Base-by-base conservation (phyloP, 2,888 invertebrate genomes). In the Pheosia tremula region DNA sequence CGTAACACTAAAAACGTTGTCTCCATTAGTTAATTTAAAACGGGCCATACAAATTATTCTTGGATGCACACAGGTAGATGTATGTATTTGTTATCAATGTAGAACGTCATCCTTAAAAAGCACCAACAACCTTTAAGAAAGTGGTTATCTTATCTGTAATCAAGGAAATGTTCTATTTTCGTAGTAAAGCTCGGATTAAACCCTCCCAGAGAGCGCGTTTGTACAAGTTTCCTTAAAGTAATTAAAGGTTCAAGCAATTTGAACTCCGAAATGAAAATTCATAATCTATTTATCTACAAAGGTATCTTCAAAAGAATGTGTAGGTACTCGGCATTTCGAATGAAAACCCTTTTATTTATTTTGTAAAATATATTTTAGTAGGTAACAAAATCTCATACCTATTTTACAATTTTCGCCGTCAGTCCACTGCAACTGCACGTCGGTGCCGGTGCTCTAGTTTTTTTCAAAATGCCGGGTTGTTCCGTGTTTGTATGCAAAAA, bases 181-280 rank as follows among this genome's bases (percentile, higher is more conserved):
- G 81, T 78, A 78, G 80, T 80, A 82, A 84, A 84, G 82, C 84
- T 84, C 80, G 82, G 85, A 87, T 88, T 84, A 75, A 75, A 83
- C 86, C 84, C 82, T 82, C 79, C 74, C 79, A 72, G 79, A 80
- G 79, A 81, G 79, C 84, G 83, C 84, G 84, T 84, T 87, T 86
- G 81, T 84, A 85, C 82, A 88, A 89, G 84, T 89, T 87, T 86
- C 82, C 81, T 81, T 83, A 88, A 89, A 87, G 87, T 88, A 89
- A 89, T 89, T 88, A 88, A 87, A 85, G 87, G 85, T 87, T 84
- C 81, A 85, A 84, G 83, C 82, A 86, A 85, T 88, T 88, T 84
- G 79, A 85, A 86, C 86, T 86, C 81, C 69, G 79, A 78, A 84
- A 85, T 83, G 80, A 85, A 87, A 88, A 84, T 87, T 86, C 83